phyloP scores from a whole-genome alignment of 35 echinoderm and acorn worm genomes.

The Chiridota heheva region DNA sequence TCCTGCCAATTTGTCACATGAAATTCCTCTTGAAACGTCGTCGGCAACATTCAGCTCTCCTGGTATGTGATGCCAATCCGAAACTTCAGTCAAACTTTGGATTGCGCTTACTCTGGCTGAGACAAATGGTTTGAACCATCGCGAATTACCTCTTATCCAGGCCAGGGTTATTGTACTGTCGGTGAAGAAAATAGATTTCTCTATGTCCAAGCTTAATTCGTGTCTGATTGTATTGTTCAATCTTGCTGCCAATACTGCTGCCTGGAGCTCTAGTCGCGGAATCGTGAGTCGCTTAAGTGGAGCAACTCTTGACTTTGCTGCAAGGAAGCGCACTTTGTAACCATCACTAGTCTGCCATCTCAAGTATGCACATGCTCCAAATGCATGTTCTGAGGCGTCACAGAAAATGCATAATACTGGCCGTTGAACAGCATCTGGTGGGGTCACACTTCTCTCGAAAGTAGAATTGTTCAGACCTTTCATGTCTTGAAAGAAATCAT shows the following conservation, averaged over 20 bases:
- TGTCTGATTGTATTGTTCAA: conserved; percentile 10
- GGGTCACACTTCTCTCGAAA: conserved; percentile 44
- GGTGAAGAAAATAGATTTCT: conserved; percentile 48
- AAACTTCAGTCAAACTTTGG: conserved; percentile 49
- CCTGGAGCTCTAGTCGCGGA: conserved; percentile 68
- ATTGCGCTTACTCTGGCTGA: conserved; percentile 72
- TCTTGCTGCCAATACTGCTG: conserved; percentile 44
- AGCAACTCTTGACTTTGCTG: conserved; percentile 62
- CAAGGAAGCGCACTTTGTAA: conserved; percentile 37
- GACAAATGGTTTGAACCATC: conserved; percentile 68
- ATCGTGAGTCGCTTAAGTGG: conserved; percentile 56
- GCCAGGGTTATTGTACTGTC: conserved; percentile 56
- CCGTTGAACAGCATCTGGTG: conserved; percentile 1
- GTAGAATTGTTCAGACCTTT: conserved; percentile 20
- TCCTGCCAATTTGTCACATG: neutral
- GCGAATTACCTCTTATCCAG: conserved; percentile 56
- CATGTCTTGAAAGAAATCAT: conserved; percentile 59
- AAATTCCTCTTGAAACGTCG: conserved; percentile 60
- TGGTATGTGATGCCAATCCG: conserved; percentile 51
- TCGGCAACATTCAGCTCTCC: conserved; percentile 67
- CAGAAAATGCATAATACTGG: conserved; percentile 59
- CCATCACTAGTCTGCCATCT: conserved; percentile 13
- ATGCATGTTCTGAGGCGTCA: conserved; percentile 60
- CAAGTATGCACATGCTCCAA: conserved; percentile 51
- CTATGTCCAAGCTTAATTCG: conserved; percentile 24